These are phyloP conservation scores for Caenorhabditis sp. DNA, from an alignment of 2,888 invertebrate species.

Conservation along the genomic window DNA sequence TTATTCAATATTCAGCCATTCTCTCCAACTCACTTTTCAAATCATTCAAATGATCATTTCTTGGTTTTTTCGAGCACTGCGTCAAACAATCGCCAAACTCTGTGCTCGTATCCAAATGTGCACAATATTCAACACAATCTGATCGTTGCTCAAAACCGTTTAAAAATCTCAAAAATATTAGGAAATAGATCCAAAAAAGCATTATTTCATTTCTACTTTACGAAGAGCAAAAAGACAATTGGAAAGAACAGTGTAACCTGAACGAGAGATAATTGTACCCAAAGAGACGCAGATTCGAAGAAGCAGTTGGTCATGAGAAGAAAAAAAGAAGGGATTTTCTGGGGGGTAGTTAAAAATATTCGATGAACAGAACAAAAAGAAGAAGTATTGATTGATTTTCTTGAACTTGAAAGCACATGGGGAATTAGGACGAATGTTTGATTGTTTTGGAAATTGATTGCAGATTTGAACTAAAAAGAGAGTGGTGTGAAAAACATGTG, in stretches of 20 bases:
- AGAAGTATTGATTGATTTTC: neutral
- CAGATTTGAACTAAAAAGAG: too few relatives aligned
- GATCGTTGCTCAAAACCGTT: constrained; percentile 32
- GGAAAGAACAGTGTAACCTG: neutral
- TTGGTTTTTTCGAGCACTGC: constrained; percentile 23
- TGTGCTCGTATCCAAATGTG: constrained; percentile 31
- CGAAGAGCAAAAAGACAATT: neutral
- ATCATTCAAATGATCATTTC: constrained; percentile 22
- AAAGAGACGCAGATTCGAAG: neutral
- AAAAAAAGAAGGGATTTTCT: neutral
- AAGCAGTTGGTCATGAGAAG: neutral
- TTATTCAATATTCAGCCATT: neutral
- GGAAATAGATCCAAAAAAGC: neutral
- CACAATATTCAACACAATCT: constrained; percentile 37
- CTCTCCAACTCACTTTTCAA: neutral
- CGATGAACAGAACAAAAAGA: too few relatives aligned
- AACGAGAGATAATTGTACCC: neutral
- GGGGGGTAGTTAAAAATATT: too few relatives aligned
- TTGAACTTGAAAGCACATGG: neutral
- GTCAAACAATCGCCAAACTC: constrained; percentile 39
- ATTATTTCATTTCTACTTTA: neutral
- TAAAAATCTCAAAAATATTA: neutral
- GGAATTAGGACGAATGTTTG: neutral
- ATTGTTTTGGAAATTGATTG: too few relatives aligned
- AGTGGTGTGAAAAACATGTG: too few relatives aligned